These are phyloP conservation scores for Formica selysi DNA, from an alignment of 1,140 invertebrate genomes.

Conservation along the genomic window DNA sequence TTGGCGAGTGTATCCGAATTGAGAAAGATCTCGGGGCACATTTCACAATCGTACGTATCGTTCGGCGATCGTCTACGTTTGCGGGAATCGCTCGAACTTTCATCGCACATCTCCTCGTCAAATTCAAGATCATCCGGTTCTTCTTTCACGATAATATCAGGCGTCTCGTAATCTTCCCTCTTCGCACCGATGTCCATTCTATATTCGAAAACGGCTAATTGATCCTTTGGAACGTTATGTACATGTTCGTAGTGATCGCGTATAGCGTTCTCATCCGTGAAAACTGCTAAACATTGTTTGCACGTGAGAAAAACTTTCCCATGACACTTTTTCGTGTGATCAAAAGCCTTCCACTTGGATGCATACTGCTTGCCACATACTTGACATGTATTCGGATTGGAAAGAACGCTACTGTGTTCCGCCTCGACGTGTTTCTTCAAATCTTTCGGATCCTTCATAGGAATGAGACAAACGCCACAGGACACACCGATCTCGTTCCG, in stretches of 20 bases:
- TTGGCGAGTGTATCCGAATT: slow-evolving; percentile 80
- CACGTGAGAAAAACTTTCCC: slow-evolving; percentile 88
- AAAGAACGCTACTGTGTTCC: slow-evolving; percentile 85
- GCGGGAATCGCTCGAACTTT: slow-evolving; percentile 73
- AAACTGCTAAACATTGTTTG: slow-evolving; percentile 88
- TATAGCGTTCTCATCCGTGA: slow-evolving; percentile 86
- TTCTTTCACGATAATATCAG: slow-evolving; percentile 80
- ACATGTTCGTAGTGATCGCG: slow-evolving; percentile 85
- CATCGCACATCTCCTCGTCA: slow-evolving; percentile 78
- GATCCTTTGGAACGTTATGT: slow-evolving; percentile 84
- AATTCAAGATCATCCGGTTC: slow-evolving; percentile 84
- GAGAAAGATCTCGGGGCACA: slow-evolving; percentile 84
- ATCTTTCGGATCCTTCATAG: slow-evolving; percentile 87
- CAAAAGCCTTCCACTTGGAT: slow-evolving; percentile 88
- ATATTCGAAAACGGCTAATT: slow-evolving; percentile 82
- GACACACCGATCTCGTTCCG: slow-evolving; percentile 87
- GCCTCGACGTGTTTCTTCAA: slow-evolving; percentile 87
- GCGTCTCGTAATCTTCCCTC: slow-evolving; percentile 67
- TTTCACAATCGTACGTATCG: slow-evolving; percentile 84
- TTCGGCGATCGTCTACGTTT: slow-evolving; percentile 76
- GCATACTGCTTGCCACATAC: slow-evolving; percentile 89
- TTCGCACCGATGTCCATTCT: slow-evolving; percentile 76
- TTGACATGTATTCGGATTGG: slow-evolving; percentile 87
- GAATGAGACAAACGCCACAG: slow-evolving; percentile 88
- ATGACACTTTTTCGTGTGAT: slow-evolving; percentile 89